Conservation (phyloP, 2,888 invertebrate genomes). For the Callyntrura guangdongensis region DNA sequence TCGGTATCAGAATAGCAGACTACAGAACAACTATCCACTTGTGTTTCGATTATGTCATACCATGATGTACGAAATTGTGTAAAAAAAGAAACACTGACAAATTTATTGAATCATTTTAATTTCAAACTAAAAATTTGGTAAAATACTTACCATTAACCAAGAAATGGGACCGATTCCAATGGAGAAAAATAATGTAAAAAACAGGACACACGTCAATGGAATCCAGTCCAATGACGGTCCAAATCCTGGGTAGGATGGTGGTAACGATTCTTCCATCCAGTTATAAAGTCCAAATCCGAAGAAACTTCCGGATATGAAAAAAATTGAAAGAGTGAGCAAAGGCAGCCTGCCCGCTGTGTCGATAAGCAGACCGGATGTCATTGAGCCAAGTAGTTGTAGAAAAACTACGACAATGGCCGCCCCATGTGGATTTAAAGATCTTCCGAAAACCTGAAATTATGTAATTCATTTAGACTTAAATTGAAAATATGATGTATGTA, state of each 20-base stretch:
- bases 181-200: constrained; percentile 95
- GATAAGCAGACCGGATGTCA: constrained; percentile 92
- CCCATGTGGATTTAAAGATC: constrained; percentile 91
- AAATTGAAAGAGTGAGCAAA: constrained; percentile 93
- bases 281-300: constrained; percentile 94
- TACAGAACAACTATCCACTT: no score
- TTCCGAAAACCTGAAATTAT: constrained; percentile 83
- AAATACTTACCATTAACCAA: constrained; percentile 89
- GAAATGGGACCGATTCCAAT: constrained; percentile 95
- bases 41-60: background rate
- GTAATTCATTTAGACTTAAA: background rate
- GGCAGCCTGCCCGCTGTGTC: constrained; percentile 95
- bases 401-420: constrained; percentile 95
- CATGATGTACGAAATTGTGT: background rate
- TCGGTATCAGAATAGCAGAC: no score
- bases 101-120: no score
- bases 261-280: constrained; percentile 91
- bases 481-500: background rate
- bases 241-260: constrained; percentile 85
- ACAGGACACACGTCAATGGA: constrained; percentile 92
- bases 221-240: constrained; percentile 89
- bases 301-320: constrained; percentile 94
- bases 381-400: constrained; percentile 94
- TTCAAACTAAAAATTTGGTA: no score
- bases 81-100: no score